Percentiles rank a stretch among this genome's conserved stretches.
phyloP scores from a whole-genome alignment of 2,113 vertebrate species.

The Polypterus bichir region DNA sequence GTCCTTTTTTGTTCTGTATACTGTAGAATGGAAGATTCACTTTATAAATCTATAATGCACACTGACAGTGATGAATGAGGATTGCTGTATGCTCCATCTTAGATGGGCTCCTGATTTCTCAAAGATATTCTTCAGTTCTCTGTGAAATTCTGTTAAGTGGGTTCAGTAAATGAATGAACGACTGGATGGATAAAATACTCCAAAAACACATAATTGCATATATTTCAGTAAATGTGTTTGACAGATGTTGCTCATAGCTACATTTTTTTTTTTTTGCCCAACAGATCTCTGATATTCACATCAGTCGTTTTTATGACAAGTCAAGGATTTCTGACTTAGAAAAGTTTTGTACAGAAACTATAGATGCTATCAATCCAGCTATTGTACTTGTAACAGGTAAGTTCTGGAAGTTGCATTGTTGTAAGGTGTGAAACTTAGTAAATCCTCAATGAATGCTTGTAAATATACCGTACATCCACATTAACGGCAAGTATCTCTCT shows the following conservation, averaged over 20 bases:
- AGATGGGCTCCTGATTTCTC: background rate
- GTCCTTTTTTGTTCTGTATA: no score
- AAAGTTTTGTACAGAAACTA: slow-evolving; percentile 80
- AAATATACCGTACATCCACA: no score
- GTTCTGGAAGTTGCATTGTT: background rate
- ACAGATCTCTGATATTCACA: slow-evolving; percentile 86
- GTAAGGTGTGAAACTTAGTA: background rate
- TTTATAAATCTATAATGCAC: no score
- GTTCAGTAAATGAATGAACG: background rate
- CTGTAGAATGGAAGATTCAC: no score
- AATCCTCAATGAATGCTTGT: no score
- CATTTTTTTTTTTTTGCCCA: slow-evolving; percentile 10
- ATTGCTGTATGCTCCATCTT: no score
- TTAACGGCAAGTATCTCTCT: no score
- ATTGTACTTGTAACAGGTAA: slow-evolving; percentile 88
- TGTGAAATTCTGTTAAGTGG: background rate
- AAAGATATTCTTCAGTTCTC: background rate
- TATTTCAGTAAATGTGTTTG: slow-evolving; percentile 18
- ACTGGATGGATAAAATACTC: background rate
- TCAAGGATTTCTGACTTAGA: slow-evolving; percentile 72
- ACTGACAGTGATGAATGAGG: no score
- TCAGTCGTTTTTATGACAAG: slow-evolving; percentile 78
- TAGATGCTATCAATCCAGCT: slow-evolving; percentile 70
- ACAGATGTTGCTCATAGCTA: background rate
- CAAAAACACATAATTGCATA: background rate